A percentile compares a stretch with the other conserved stretches of the same genome.
phyloP scores from a whole-genome alignment of 2,113 vertebrate genomes.

The Emydocephalus ijimae region DNA sequence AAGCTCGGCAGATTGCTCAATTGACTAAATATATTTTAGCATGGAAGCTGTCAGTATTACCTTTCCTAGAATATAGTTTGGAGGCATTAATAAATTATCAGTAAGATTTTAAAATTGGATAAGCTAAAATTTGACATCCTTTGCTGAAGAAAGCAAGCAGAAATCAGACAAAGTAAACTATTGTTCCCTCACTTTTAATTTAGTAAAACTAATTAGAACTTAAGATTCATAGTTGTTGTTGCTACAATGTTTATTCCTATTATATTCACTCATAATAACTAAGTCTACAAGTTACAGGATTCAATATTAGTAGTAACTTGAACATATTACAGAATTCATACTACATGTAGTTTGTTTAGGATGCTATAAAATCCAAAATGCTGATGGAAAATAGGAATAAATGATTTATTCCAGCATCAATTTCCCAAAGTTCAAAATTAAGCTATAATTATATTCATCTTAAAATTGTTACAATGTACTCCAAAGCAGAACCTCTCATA shows the following conservation, averaged over 20 bases:
- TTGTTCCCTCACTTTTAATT: neutral
- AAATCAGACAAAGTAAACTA: neutral
- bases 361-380: neutral
- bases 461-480: neutral
- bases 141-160: neutral
- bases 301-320: neutral
- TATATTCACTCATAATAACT: neutral
- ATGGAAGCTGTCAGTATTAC: neutral
- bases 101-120: neutral
- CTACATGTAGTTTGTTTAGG: neutral
- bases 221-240: neutral
- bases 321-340: neutral
- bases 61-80: neutral
- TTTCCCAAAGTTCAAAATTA: neutral
- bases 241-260: neutral
- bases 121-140: neutral
- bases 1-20: conserved; percentile 34
- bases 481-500: neutral
- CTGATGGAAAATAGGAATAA: neutral
- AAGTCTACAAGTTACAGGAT: neutral
- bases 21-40: conserved; percentile 13
- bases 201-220: neutral
- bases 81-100: neutral
- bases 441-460: neutral
- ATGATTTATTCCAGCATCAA: neutral